A percentile compares a stretch with the other conserved stretches of the same genome.
These are phyloP conservation scores for Drosophila pseudoananassae DNA, from an alignment of 1,140 invertebrate species.

Conservation along the genomic window DNA sequence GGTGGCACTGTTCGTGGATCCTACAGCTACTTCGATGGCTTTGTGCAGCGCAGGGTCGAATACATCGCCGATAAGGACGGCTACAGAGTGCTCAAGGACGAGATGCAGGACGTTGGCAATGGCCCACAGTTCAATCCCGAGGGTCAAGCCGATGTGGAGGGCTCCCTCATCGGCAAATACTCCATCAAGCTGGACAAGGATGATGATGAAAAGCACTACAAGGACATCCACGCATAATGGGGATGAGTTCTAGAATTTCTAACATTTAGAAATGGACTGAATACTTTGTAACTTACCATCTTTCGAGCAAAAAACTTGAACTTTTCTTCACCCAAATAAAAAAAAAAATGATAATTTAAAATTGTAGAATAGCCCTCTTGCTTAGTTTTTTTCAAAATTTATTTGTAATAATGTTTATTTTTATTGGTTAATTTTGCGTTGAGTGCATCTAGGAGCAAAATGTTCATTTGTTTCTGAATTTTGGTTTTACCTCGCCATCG, in stretches of 20 bases:
- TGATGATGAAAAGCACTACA: slow-evolving; percentile 69
- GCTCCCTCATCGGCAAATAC: slow-evolving; percentile 82
- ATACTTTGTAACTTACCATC: slow-evolving; percentile 55
- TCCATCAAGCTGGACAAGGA: slow-evolving; percentile 73
- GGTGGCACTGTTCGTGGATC: slow-evolving; percentile 84
- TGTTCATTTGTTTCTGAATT: slow-evolving; percentile 55
- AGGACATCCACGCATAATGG: slow-evolving; percentile 51
- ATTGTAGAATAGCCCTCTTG: neutral
- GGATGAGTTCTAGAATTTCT: slow-evolving; percentile 52
- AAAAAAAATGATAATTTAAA: slow-evolving; percentile 5
- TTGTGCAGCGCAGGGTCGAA: slow-evolving; percentile 85
- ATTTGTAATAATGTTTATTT: slow-evolving; percentile 82
- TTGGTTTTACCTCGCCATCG: slow-evolving; percentile 55
- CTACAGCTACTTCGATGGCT: slow-evolving; percentile 87
- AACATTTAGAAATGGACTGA: slow-evolving; percentile 83
- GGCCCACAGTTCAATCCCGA: slow-evolving; percentile 84
- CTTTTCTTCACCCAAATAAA: slow-evolving; percentile 32
- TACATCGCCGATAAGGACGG: slow-evolving; percentile 87
- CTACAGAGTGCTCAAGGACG: slow-evolving; percentile 85
- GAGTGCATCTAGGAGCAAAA: slow-evolving; percentile 84
- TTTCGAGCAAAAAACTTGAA: slow-evolving; percentile 30
- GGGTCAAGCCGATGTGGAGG: slow-evolving; percentile 84
- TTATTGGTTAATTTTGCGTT: slow-evolving; percentile 83
- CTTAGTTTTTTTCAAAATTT: slow-evolving; percentile 56
- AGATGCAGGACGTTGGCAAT: slow-evolving; percentile 84